Evolutionary conservation across 2,113 vertebrate species (phyloP), one percentile per base, ranked within the genome.

Genomic region (Trinectes maculatus): DNA sequence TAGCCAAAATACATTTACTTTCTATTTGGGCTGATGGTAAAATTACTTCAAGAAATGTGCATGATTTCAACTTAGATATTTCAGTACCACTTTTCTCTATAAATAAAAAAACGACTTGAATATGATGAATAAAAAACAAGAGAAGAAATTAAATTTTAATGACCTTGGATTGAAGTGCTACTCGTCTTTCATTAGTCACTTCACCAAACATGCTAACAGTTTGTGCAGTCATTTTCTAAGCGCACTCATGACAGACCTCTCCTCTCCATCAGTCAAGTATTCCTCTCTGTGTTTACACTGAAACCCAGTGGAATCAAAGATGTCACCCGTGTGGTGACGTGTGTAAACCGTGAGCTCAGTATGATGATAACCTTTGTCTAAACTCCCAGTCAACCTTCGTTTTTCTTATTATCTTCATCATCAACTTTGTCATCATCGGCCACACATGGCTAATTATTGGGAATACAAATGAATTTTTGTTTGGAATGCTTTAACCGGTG

Each of bases 291-390:
- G 89, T 89, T 89, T 89, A 89, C 74, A 39, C 72, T 79, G 44
- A 61, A 79, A 13, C 44, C 8, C 39, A 21, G 46, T 28, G 76
- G 71, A 74, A 76, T 80, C 77, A 78, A 54, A 72, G 68, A 87
- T 85, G 82, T 85, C 82, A 59, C 61, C 49, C 60, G 1, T 2
- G 21, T 43, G 33, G 70, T 69, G 87, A 81, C 47, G 44, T 24
- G 46, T 60, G 65, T 87, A 86, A 89, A 87, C 84, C 75, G 80
- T 85, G 84, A 89, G 76, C 73, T 84, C 80, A 82, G 79, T 63
- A 72, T 67, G 83, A 81, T 77, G 83, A 87, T 87, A 79, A 86
- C 84, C 81, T 82, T 64, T 62, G 70, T 85, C 86, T 86, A 87
- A 89, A 89, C 87, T 80, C 63, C 22, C 48, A 40, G 42, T 73